Conservation (phyloP, 2,797 vertebrate genomes). For the Microcaecilia unicolor region DNA sequence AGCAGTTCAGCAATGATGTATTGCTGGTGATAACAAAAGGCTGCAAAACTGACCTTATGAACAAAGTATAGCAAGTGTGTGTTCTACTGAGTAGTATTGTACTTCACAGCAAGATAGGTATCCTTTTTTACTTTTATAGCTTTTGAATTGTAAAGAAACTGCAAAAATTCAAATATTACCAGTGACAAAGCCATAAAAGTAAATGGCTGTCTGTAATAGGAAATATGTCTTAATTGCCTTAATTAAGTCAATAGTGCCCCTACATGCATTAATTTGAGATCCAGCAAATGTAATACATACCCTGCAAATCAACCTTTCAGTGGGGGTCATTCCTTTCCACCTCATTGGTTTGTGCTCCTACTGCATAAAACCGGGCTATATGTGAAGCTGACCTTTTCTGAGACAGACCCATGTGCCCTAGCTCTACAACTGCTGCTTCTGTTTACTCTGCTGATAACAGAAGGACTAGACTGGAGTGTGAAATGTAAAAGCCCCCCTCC, state of each 20-base stretch:
- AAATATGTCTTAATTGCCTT: constrained; percentile 47
- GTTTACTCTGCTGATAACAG: constrained; percentile 14
- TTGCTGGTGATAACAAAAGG: no score
- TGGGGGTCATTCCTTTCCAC: constrained; percentile 28
- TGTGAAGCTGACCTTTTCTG: constrained; percentile 20
- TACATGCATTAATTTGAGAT: constrained; percentile 20
- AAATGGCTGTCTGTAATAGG: constrained; percentile 35
- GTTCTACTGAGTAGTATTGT: no score
- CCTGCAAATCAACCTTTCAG: constrained; percentile 39
- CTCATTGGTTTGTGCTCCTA: constrained; percentile 35
- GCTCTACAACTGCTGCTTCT: constrained; percentile 12
- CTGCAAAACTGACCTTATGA: no score
- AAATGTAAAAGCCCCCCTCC: constrained; percentile 4
- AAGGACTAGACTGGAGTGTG: constrained; percentile 10
- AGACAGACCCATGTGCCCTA: constrained; percentile 11
- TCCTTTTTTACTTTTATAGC: no score
- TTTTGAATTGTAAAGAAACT: constrained; percentile 7
- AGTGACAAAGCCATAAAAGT: constrained; percentile 36
- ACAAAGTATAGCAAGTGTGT: no score
- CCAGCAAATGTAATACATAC: constrained; percentile 28
- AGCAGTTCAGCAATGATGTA: no score
- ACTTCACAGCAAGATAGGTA: no score
- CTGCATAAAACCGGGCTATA: constrained; percentile 17
- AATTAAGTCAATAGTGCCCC: constrained; percentile 35
- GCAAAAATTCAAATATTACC: constrained; percentile 34